A percentile compares a stretch with the other conserved stretches of the same genome.
These are phyloP conservation scores for Clupea harengus DNA, from an alignment of 2,113 vertebrate genomes.

Conservation along the genomic window DNA sequence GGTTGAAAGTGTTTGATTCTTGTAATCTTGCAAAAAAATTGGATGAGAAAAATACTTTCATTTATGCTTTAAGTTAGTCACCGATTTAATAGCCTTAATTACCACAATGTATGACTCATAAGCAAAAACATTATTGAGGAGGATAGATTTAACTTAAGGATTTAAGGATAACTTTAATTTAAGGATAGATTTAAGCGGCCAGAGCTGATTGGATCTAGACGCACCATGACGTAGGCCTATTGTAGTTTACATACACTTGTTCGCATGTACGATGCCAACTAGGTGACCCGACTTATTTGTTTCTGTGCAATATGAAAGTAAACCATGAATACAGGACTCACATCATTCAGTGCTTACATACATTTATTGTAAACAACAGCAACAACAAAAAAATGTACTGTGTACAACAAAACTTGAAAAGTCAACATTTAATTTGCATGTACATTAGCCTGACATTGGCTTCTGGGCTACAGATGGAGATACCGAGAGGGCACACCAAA, in stretches of 20 bases:
- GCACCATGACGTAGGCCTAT: too few relatives aligned
- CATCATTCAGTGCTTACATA: conserved; percentile 56
- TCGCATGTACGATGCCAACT: neutral
- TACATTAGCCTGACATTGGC: conserved; percentile 68
- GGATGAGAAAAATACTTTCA: too few relatives aligned
- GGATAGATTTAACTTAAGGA: too few relatives aligned
- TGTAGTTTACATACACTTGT: neutral
- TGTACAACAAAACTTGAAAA: conserved; percentile 77
- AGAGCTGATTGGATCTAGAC: neutral
- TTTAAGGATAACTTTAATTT: too few relatives aligned
- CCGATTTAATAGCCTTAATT: neutral
- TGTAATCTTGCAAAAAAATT: too few relatives aligned
- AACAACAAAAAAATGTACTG: conserved; percentile 71
- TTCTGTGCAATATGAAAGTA: neutral
- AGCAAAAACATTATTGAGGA: too few relatives aligned
- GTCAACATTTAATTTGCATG: conserved; percentile 71
- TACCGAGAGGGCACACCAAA: conserved; percentile 70
- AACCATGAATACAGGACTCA: neutral
- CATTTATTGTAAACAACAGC: conserved; percentile 85
- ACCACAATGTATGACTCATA: too few relatives aligned
- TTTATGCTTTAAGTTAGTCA: neutral
- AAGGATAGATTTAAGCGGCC: too few relatives aligned
- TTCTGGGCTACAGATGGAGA: conserved; percentile 76
- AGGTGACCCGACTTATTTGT: neutral
- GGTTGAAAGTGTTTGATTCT: too few relatives aligned